Base-by-base conservation (phyloP, 2,888 invertebrate genomes). In the Aplocera efformata region DNA sequence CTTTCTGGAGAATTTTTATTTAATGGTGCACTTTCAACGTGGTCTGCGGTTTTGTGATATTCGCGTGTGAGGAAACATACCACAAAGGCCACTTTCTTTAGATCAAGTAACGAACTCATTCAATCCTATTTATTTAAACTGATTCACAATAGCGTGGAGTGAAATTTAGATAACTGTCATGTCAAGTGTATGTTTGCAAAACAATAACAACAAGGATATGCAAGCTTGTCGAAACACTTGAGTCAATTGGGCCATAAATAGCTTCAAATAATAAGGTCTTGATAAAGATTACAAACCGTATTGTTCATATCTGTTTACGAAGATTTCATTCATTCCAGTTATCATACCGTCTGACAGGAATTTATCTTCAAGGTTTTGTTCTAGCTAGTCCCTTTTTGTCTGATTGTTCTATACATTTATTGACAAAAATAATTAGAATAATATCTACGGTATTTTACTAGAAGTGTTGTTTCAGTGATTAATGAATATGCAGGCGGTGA, bases 1-100 rank as follows among this genome's bases (percentile, higher is more conserved):
- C 51, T 53, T 53, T 17, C 57, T 52, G 49, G 58, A 33, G n/a
- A 29, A 13, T 54, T 45, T 45, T 30, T 42, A 28, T 32, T 29
- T 52, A 45, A 43, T 44, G 29, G 22, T 31, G 22, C 32, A 30
- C 17, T 44, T 46, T 11, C 32, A 36, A 22, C 48, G 48, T 32
- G 50, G 42, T 46, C 40, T 32, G 51, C 34, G 42, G 46, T 46
- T 6, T 31, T 32, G 23, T 26, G 21, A 26, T 34, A 30, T 26
- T 33, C 31, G 33, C 28, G 32, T 40, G 39, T 17, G 43, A 41
- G 35, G 30, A 33, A 37, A 24, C 32, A 38, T 46, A 50, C 52
- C 50, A 27, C 51, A 52, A 36, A 11, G 34, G 37, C 39, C 25
- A 42, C 48, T 52, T 52, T 50, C 45, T 43, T 42, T 34, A 32